Percentiles rank a stretch among this genome's conserved stretches.
Evolutionary conservation across 2,888 invertebrate species (phyloP).

Genomic region (Andrena haemorrhoa): DNA sequence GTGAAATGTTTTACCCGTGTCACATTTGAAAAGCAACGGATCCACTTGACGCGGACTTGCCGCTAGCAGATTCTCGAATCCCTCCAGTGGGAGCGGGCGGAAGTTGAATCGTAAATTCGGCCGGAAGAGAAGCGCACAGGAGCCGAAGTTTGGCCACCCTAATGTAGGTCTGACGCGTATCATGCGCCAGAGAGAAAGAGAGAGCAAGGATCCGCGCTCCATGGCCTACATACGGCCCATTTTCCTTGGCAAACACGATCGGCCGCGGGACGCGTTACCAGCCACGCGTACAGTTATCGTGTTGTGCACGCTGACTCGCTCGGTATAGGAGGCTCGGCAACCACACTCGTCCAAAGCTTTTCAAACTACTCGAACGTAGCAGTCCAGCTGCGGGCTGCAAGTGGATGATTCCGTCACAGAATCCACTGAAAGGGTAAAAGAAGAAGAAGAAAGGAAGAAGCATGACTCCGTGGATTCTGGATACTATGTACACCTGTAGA

Average conservation of each 20-base stretch:
- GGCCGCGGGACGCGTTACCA: constrained; percentile 36
- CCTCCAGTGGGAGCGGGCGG: constrained; percentile 28
- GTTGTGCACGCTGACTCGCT: constrained; percentile 25
- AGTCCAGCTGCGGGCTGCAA: background rate
- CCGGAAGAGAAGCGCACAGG: constrained; percentile 35
- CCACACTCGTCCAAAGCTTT: constrained; percentile 6
- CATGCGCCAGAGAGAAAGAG: constrained; percentile 25
- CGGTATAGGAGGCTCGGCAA: background rate
- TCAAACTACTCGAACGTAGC: background rate
- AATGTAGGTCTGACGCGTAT: constrained; percentile 52
- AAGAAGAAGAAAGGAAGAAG: background rate
- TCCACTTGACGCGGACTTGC: constrained; percentile 16
- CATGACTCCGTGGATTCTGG: background rate
- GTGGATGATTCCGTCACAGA: background rate
- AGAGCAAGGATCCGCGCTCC: constrained; percentile 62
- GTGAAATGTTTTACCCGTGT: background rate
- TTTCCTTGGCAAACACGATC: constrained; percentile 58
- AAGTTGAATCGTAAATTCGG: constrained; percentile 49
- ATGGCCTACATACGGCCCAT: constrained; percentile 64
- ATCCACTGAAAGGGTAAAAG: no score
- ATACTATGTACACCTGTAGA: background rate
- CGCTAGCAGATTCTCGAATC: constrained; percentile 18
- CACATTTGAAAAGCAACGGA: constrained; percentile 6
- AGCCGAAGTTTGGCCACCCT: constrained; percentile 48
- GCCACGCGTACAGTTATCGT: constrained; percentile 33